Base-by-base conservation (phyloP, 2,888 invertebrate species). In the Drosophila multiciliata region DNA sequence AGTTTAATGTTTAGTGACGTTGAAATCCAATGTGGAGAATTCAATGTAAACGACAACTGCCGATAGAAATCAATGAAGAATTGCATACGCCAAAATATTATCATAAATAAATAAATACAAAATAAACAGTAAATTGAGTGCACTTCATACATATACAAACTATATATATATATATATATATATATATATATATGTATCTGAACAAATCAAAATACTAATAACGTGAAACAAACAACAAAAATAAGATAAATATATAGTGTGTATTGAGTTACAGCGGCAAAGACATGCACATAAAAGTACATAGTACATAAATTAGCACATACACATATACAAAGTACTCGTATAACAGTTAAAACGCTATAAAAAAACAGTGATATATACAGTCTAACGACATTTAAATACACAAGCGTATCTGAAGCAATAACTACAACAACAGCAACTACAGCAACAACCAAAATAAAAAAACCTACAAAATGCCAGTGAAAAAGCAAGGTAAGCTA, bases 401-500 rank as follows among this genome's bases (percentile, higher is more conserved):
- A 66, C n/a, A 67, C 9, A 78, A 78, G 54, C 45, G 59, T 61
- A 76, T 50, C 54, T 64, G 64, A 66, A 61, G 29, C 20, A 63
- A 55, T 35, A 70, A 26, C 7, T 17, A 50, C 7, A 42, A 42
- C 11, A 71, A 61, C 35, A 68, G 54, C 15, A 66, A 42, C 15
- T 55, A 36, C 8, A 66, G 35, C 8, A 49, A 36, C 6, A 54
- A 20, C 17, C 15, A 26, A 26, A 26, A 40, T 20, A 53, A 52
- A 29, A 38, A 69, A 60, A 75, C 60, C 78, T 60, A 78, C 72
- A 88, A 76, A 77, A 86, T 86, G 86, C 86, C 86, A 76, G 86
- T 86, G 66, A 86, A 86, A 81, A 86, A 86, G 79, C 86, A 86
- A 88, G 86, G 86, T 86, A 80, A 82, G 80, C 73, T n/a, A 48